Evolutionary conservation across 2,888 invertebrate genomes (phyloP).

Genomic region (Exephanes ischioxanthus): DNA sequence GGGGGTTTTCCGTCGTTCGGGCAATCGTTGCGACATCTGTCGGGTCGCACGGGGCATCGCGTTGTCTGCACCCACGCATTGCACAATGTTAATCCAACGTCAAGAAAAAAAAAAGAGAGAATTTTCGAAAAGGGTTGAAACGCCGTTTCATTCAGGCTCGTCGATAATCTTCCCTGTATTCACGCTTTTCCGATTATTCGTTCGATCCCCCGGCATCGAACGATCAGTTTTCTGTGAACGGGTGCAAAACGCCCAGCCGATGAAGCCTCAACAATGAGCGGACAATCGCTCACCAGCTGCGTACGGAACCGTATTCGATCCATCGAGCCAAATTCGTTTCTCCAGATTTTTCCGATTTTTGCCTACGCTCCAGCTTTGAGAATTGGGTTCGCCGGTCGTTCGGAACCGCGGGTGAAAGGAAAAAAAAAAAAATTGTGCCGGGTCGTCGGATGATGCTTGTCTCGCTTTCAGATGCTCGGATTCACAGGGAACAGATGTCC

Average conservation of each 20-base stretch:
- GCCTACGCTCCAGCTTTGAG: neutral
- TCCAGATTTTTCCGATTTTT: neutral
- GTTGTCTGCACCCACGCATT: conserved; percentile 38
- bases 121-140: conserved; percentile 15
- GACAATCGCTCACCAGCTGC: neutral
- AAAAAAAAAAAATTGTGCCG: neutral
- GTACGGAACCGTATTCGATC: neutral
- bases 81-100: conserved; percentile 37
- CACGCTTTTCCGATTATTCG: neutral
- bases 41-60: conserved; percentile 31
- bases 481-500: conserved; percentile 56
- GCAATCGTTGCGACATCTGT: conserved; percentile 56
- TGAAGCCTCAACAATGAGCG: neutral
- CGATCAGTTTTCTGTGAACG: neutral
- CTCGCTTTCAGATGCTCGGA: conserved; percentile 10
- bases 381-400: neutral
- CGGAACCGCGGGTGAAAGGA: neutral
- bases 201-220: neutral
- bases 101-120: neutral
- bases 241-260: conserved; percentile 3
- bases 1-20: neutral
- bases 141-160: conserved; percentile 19
- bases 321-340: neutral
- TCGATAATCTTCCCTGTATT: conserved; percentile 15
- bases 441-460: neutral